These are phyloP conservation scores for Melieria crassipennis DNA, from an alignment of 2,888 invertebrate species.

Conservation along the genomic window DNA sequence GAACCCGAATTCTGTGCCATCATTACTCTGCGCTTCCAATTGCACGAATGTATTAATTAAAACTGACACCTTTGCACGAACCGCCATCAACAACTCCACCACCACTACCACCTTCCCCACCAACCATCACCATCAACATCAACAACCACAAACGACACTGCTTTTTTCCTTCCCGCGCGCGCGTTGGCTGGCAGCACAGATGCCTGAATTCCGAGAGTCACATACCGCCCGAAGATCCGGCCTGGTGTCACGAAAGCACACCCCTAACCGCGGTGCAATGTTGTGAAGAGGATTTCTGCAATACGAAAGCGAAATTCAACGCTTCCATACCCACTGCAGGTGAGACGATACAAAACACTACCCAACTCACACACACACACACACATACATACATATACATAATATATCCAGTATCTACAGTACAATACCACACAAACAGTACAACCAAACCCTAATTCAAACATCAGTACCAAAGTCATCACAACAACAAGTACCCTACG, in stretches of 20 bases:
- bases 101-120: constrained; percentile 10
- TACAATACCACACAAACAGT: neutral
- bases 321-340: constrained; percentile 51
- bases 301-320: constrained; percentile 69
- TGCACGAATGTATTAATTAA: constrained; percentile 28
- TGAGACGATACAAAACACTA: constrained; percentile 6
- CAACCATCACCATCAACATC: constrained; percentile 10
- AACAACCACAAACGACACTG: neutral
- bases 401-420: neutral
- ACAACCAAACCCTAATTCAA: no score
- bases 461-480: no score
- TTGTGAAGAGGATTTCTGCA: constrained; percentile 76
- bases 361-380: neutral
- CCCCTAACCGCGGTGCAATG: constrained; percentile 65
- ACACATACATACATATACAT: constrained; percentile 25
- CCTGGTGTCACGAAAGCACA: constrained; percentile 70
- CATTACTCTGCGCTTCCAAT: neutral
- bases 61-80: constrained; percentile 27
- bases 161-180: constrained; percentile 1
- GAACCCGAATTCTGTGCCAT: no score
- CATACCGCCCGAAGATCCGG: constrained; percentile 72
- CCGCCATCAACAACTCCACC: constrained; percentile 1
- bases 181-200: constrained; percentile 63
- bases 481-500: no score
- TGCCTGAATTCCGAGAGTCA: constrained; percentile 71